Percentiles rank a stretch among this genome's conserved stretches.
These are phyloP conservation scores for Gopherus flavomarginatus DNA, from an alignment of 2,113 vertebrate genomes.

Conservation along the genomic window DNA sequence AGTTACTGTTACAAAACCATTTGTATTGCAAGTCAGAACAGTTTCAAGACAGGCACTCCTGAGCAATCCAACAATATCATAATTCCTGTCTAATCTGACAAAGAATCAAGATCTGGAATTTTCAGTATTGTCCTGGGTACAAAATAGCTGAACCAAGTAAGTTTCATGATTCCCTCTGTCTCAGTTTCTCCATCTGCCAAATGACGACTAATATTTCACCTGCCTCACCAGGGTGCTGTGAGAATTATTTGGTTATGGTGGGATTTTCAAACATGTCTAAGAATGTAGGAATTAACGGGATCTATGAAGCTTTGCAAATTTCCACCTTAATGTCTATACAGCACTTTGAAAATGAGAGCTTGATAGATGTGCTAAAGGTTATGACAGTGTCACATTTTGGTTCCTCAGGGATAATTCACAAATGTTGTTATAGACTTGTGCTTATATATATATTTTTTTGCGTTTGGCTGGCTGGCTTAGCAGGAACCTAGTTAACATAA, in stretches of 20 bases:
- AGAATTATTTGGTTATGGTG: not conserved
- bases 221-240: not conserved
- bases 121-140: not conserved
- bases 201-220: fast-evolving
- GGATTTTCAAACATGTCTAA: not conserved
- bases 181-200: not conserved
- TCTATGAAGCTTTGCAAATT: not conserved
- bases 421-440: not conserved
- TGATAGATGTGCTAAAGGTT: not conserved
- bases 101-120: not conserved
- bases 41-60: not conserved
- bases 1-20: not conserved
- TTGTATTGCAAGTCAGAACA: not conserved
- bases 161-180: not conserved
- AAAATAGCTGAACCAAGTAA: not conserved
- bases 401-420: not conserved
- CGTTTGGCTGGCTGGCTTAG: not conserved
- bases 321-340: not conserved
- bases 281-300: not conserved
- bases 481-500: not conserved
- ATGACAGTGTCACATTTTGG: not conserved
- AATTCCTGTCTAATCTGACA: not conserved
- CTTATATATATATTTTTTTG: not conserved
- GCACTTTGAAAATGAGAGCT: not conserved
- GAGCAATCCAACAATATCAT: not conserved